These are phyloP conservation scores for Gorsachius magnificus DNA, from an alignment of 2,797 vertebrate species.

Conservation along the genomic window DNA sequence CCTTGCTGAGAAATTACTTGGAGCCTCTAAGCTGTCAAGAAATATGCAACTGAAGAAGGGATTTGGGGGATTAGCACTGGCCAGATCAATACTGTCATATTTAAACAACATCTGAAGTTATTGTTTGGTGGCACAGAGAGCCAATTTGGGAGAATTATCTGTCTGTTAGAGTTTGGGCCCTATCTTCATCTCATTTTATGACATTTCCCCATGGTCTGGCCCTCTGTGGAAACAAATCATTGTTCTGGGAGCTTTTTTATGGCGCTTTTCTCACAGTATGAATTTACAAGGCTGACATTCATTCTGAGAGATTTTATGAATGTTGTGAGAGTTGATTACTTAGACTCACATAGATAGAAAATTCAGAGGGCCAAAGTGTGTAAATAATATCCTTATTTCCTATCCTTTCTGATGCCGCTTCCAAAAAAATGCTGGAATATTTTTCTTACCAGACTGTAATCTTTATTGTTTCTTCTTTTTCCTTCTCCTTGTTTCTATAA, in stretches of 20 bases:
- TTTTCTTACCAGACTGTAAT: neutral
- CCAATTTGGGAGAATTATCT: constrained; percentile 22
- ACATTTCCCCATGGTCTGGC: neutral
- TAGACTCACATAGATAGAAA: neutral
- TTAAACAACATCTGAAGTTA: constrained; percentile 19
- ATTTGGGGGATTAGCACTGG: neutral
- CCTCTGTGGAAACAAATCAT: neutral
- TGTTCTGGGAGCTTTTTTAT: neutral
- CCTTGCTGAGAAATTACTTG: neutral
- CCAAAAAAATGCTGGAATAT: neutral
- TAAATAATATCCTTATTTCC: neutral
- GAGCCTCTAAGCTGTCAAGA: neutral
- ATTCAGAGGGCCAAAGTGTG: neutral
- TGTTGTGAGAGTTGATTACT: neutral
- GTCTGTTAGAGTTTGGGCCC: neutral
- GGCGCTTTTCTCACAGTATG: neutral
- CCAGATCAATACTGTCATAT: neutral
- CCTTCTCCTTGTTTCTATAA: neutral
- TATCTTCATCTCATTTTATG: neutral
- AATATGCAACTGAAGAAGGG: neutral
- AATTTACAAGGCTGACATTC: neutral
- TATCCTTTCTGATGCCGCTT: neutral
- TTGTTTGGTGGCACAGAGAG: neutral
- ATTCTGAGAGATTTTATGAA: neutral
- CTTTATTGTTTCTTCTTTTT: neutral